These are phyloP conservation scores for Calameuta filiformis DNA, from an alignment of 2,888 invertebrate species.

Conservation along the genomic window DNA sequence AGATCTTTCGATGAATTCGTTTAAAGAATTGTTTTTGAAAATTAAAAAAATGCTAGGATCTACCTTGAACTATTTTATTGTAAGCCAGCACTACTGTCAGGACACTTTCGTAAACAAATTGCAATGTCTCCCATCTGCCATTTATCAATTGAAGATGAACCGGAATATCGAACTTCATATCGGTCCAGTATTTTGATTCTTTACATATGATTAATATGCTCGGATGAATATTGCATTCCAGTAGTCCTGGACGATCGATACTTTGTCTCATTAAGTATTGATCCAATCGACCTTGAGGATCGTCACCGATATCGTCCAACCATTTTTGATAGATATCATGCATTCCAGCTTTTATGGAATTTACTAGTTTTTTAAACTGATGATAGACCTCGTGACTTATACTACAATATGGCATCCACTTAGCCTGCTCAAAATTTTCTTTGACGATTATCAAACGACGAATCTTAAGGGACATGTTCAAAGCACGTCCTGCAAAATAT, in stretches of 20 bases:
- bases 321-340: slow-evolving; percentile 70
- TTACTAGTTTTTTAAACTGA: slow-evolving; percentile 74
- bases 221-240: slow-evolving; percentile 86
- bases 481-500: slow-evolving; percentile 78
- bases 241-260: slow-evolving; percentile 69
- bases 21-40: background rate
- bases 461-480: slow-evolving; percentile 76
- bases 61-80: slow-evolving; percentile 77
- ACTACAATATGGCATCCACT: slow-evolving; percentile 82
- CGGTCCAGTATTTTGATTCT: slow-evolving; percentile 81
- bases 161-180: slow-evolving; percentile 77
- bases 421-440: slow-evolving; percentile 76
- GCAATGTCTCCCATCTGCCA: slow-evolving; percentile 70
- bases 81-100: slow-evolving; percentile 79
- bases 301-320: slow-evolving; percentile 72
- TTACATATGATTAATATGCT: slow-evolving; percentile 76
- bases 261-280: slow-evolving; percentile 80
- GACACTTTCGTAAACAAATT: slow-evolving; percentile 78
- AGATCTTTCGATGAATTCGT: background rate
- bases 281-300: slow-evolving; percentile 72
- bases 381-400: slow-evolving; percentile 78
- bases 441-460: slow-evolving; percentile 72
- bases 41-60: slow-evolving; percentile 8
- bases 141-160: slow-evolving; percentile 75
- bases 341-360: slow-evolving; percentile 71